Conservation (phyloP, 1,140 invertebrate species). For the Ostrea denselamellosa region DNA sequence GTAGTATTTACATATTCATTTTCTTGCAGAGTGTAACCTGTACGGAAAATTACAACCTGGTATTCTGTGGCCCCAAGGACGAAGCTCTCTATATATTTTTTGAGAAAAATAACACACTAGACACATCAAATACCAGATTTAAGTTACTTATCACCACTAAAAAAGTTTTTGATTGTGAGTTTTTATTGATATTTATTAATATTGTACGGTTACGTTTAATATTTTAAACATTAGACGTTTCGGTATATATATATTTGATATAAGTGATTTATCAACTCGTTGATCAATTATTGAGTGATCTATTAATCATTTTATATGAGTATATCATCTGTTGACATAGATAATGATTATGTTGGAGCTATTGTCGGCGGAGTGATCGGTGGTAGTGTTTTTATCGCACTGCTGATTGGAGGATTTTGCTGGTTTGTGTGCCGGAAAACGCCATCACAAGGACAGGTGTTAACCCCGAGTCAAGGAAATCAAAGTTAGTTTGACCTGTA, state of each 20-base stretch:
- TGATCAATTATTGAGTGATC: no score
- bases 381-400: background rate
- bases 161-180: conserved; percentile 6
- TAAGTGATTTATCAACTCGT: no score
- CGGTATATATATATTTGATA: no score
- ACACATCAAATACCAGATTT: background rate
- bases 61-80: background rate
- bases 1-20: background rate
- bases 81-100: background rate
- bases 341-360: background rate
- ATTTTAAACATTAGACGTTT: no score
- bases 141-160: background rate
- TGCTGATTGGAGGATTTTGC: background rate
- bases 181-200: background rate
- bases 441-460: background rate
- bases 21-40: background rate
- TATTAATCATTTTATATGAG: no score
- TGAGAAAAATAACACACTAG: background rate
- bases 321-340: background rate
- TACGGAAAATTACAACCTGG: background rate
- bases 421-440: background rate
- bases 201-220: no score
- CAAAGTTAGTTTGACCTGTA: no score
- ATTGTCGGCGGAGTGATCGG: background rate
- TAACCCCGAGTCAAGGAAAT: background rate